Evolutionary conservation across 1,140 invertebrate genomes (phyloP).

Genomic region (Stratiolaelaps scimitus): DNA sequence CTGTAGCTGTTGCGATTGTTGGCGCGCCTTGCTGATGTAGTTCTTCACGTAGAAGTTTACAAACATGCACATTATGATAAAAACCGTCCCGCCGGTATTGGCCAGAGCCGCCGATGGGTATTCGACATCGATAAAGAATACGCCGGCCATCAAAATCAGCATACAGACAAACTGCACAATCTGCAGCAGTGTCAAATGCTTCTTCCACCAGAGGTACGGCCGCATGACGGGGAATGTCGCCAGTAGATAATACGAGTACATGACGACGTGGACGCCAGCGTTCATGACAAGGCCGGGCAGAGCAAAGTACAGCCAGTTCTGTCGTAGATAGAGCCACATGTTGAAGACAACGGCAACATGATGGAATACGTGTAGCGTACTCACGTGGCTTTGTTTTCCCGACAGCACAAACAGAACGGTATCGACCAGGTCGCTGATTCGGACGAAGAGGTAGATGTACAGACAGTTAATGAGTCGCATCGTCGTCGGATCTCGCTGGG

Average conservation of each 20-base stretch:
- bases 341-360: constrained; percentile 40
- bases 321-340: constrained; percentile 17
- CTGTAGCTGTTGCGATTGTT: too few species aligned
- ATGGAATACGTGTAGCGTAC: constrained; percentile 44
- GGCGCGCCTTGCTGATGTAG: constrained; percentile 12
- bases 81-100: constrained; percentile 23
- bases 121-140: constrained; percentile 27
- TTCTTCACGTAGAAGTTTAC: constrained; percentile 18
- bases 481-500: neutral
- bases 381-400: constrained; percentile 44
- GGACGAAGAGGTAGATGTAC: constrained; percentile 27
- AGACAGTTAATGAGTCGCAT: constrained; percentile 25
- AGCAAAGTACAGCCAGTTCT: constrained; percentile 24
- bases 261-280: constrained; percentile 60
- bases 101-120: constrained; percentile 16
- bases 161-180: constrained; percentile 38
- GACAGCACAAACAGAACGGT: constrained; percentile 44
- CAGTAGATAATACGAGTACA: constrained; percentile 47
- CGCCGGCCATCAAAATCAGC: constrained; percentile 8
- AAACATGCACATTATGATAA: constrained; percentile 25
- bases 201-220: constrained; percentile 48
- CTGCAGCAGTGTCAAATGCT: constrained; percentile 46
- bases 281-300: constrained; percentile 55
- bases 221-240: constrained; percentile 44
- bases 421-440: constrained; percentile 41